phyloP scores from a whole-genome alignment of 2,797 vertebrate species.

The Takifugu rubripes region DNA sequence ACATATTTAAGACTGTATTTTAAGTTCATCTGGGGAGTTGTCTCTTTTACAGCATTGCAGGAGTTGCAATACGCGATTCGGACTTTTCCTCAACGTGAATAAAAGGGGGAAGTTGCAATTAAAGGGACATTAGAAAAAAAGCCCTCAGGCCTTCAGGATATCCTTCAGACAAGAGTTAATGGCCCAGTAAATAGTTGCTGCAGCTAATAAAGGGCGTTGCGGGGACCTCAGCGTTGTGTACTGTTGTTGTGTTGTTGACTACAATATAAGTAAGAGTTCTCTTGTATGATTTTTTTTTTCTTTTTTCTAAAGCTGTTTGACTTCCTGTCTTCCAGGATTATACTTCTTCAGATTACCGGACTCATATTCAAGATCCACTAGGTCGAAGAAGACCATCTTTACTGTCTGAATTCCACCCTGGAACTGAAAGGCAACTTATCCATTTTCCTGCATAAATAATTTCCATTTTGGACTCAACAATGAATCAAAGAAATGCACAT shows the following conservation, averaged over 20 bases:
- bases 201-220: too few species aligned
- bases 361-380: slow-evolving; percentile 88
- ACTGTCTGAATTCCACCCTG: slow-evolving; percentile 96
- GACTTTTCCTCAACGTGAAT: background rate
- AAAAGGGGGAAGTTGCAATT: background rate
- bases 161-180: background rate
- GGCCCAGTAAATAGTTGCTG: background rate
- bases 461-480: too few species aligned
- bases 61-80: background rate
- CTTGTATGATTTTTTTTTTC: background rate
- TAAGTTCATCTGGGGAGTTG: too few species aligned
- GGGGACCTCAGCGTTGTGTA: too few species aligned
- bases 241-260: too few species aligned
- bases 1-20: too few species aligned
- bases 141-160: background rate
- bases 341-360: slow-evolving; percentile 87
- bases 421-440: slow-evolving; percentile 84
- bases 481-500: background rate
- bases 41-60: slow-evolving; percentile 10
- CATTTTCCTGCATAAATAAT: too few species aligned
- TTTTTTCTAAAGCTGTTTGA: slow-evolving; percentile 3
- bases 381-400: slow-evolving; percentile 91
- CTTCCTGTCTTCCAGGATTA: slow-evolving; percentile 81
- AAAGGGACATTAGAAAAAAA: slow-evolving; percentile 1
- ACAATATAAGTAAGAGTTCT: background rate